Evolutionary conservation across 2,113 vertebrate species (phyloP).

Genomic region (Psittacula cyanocephala): DNA sequence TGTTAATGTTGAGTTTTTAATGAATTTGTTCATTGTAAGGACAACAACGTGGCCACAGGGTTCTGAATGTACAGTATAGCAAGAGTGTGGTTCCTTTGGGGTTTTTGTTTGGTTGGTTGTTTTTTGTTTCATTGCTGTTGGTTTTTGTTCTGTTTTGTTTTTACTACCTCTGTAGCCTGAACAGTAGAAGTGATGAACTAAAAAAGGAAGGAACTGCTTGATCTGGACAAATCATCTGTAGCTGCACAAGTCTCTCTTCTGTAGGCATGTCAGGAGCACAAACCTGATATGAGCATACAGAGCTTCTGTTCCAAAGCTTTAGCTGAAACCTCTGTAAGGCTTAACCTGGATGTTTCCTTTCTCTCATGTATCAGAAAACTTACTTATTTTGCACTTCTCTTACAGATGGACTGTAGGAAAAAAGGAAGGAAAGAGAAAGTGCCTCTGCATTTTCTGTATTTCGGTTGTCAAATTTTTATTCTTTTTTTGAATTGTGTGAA

Average conservation of each 20-base stretch:
- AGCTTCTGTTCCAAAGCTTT: slow-evolving; percentile 30
- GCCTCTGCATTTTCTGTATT: slow-evolving; percentile 35
- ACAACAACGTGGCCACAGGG: slow-evolving; percentile 71
- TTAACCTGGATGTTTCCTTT: slow-evolving; percentile 9
- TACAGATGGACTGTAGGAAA: slow-evolving; percentile 5
- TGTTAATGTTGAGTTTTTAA: slow-evolving; percentile 64
- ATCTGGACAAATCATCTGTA: not conserved
- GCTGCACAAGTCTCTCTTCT: slow-evolving; percentile 17
- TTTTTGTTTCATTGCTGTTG: not conserved
- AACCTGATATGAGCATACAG: not conserved
- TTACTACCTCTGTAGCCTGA: slow-evolving; percentile 75
- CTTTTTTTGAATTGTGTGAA: not conserved
- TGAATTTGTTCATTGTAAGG: slow-evolving; percentile 75
- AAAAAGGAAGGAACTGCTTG: slow-evolving; percentile 38
- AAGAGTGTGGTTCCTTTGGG: slow-evolving; percentile 58
- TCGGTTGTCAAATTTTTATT: not conserved
- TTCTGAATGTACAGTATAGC: slow-evolving; percentile 75
- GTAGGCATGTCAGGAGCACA: not conserved
- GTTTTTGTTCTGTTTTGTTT: slow-evolving; percentile 49
- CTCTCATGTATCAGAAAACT: not conserved
- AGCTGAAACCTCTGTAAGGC: slow-evolving; percentile 20
- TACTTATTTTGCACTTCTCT: slow-evolving; percentile 62
- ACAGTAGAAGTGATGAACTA: slow-evolving; percentile 44
- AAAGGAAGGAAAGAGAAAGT: slow-evolving; percentile 41
- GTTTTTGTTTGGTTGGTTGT: not conserved